Conservation (phyloP, 2,113 vertebrate species). For the Trichechus manatus region DNA sequence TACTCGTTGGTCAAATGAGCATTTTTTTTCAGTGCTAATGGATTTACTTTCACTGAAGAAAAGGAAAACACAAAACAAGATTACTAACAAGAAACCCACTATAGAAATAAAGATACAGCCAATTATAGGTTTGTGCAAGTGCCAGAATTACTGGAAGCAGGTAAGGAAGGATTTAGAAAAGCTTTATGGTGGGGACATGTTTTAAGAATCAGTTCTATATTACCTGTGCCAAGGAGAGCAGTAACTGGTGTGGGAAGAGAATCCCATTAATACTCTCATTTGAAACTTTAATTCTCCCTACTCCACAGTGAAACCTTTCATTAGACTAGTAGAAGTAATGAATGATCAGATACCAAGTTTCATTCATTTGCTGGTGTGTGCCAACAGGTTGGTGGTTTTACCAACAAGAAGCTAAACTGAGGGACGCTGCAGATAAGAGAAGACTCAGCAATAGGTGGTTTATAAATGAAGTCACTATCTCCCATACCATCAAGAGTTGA, state of each 20-base stretch:
- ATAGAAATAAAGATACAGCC: conserved; percentile 12
- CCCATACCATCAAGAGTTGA: background rate
- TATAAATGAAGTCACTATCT: background rate
- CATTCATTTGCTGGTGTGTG: conserved; percentile 1
- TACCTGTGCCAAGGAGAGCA: background rate
- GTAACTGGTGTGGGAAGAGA: background rate
- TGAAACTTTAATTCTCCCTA: background rate
- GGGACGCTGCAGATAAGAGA: background rate
- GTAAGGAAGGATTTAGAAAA: background rate
- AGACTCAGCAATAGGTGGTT: background rate
- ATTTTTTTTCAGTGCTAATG: background rate
- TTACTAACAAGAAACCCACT: background rate
- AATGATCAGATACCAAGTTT: background rate
- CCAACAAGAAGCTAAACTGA: background rate
- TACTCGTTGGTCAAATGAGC: background rate
- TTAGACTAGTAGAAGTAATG: background rate
- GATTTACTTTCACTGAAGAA: conserved; percentile 19
- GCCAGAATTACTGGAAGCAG: background rate
- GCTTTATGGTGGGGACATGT: background rate
- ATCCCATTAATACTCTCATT: background rate
- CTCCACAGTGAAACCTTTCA: background rate
- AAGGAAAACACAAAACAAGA: conserved; percentile 25
- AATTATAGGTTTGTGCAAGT: background rate
- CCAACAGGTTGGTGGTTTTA: background rate
- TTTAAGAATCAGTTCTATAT: background rate